phyloP scores from a whole-genome alignment of 2,797 vertebrate genomes.

The Babyrousa celebensis region DNA sequence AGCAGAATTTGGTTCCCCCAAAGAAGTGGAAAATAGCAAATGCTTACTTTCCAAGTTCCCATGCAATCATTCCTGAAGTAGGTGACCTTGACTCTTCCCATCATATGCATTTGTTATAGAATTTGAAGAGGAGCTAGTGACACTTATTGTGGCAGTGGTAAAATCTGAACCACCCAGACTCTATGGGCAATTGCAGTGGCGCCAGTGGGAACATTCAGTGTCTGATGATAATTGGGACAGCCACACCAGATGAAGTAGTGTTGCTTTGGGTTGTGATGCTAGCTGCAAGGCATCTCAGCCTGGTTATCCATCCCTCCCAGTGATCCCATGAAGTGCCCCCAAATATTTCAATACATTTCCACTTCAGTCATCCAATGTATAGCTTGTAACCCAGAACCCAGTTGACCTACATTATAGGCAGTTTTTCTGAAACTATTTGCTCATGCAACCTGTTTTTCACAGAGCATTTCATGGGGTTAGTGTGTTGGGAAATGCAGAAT shows the following conservation, averaged over 20 bases:
- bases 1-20: slow-evolving; percentile 17
- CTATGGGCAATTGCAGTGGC: background rate
- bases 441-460: slow-evolving; percentile 7
- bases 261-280: background rate
- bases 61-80: background rate
- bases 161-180: background rate
- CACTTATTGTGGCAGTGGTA: background rate
- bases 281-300: background rate
- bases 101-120: background rate
- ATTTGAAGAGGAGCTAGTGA: background rate
- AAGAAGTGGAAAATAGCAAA: slow-evolving; percentile 22
- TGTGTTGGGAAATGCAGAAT: slow-evolving; percentile 48
- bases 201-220: background rate
- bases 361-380: background rate
- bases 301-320: background rate
- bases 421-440: slow-evolving; percentile 42
- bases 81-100: background rate
- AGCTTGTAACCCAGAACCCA: background rate
- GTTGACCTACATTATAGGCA: background rate
- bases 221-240: background rate
- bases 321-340: background rate
- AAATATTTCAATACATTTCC: background rate
- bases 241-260: background rate
- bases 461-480: slow-evolving; percentile 50
- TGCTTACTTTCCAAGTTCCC: background rate